A percentile compares a stretch with the other conserved stretches of the same genome.
Evolutionary conservation across 1,140 invertebrate species (phyloP).

Genomic region (Sminthurinus signatus): DNA sequence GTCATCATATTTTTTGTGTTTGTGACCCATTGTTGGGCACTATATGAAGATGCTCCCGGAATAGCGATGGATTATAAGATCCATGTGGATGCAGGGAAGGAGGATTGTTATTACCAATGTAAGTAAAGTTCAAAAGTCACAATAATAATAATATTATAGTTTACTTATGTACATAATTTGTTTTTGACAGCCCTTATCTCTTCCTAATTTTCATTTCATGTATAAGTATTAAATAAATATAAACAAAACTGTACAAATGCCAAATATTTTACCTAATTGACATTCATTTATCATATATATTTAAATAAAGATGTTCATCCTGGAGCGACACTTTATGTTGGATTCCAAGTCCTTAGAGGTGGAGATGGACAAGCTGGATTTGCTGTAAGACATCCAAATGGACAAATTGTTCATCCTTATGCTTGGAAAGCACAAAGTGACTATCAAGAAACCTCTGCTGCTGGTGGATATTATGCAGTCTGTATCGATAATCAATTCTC

Average conservation of each 20-base stretch:
- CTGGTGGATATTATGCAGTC: slow-evolving; percentile 82
- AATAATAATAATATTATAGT: too few species aligned
- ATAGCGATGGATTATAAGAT: slow-evolving; percentile 88
- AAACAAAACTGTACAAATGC: too few species aligned
- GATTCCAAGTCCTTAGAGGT: slow-evolving; percentile 79
- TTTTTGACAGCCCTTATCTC: too few species aligned
- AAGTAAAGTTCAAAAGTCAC: too few species aligned
- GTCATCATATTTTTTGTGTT: not conserved
- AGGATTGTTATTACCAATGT: slow-evolving; percentile 85
- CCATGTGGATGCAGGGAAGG: slow-evolving; percentile 75
- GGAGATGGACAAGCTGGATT: slow-evolving; percentile 89
- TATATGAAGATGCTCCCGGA: slow-evolving; percentile 56
- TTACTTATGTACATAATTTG: too few species aligned
- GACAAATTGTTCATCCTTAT: slow-evolving; percentile 77
- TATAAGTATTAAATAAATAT: too few species aligned
- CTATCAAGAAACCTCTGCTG: slow-evolving; percentile 71
- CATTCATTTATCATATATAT: too few species aligned
- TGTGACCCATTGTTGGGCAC: not conserved
- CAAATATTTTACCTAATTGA: too few species aligned
- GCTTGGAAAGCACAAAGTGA: slow-evolving; percentile 79
- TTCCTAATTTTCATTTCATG: too few species aligned
- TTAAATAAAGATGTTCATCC: too few species aligned
- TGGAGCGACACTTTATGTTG: slow-evolving; percentile 86
- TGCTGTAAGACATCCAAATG: slow-evolving; percentile 76
- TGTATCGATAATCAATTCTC: slow-evolving; percentile 95